phyloP scores from a whole-genome alignment of 30 jellyfish, hydroid and myxozoan species.

The Sanderia malayensis region DNA sequence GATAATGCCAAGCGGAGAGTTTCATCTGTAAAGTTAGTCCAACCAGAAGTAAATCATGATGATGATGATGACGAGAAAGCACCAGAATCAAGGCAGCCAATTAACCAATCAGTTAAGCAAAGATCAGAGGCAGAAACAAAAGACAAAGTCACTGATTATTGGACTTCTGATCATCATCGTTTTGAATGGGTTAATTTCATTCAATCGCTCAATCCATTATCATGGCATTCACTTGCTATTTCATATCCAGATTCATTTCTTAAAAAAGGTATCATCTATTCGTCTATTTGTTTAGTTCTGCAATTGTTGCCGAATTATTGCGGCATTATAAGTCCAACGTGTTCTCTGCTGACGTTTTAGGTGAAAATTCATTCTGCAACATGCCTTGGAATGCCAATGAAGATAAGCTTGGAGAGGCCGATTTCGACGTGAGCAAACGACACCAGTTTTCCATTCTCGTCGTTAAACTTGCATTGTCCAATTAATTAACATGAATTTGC shows the following conservation, averaged over 20 bases:
- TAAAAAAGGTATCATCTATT: conserved; percentile 37
- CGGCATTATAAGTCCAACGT: background rate
- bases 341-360: background rate
- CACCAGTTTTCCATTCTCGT: no score
- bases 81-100: background rate
- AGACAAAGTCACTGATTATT: conserved; percentile 33
- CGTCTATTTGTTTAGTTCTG: no score
- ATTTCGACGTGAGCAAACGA: conserved; percentile 9
- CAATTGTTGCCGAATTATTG: no score
- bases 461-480: no score
- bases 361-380: conserved; percentile 10
- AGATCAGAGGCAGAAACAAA: conserved; percentile 1
- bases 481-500: no score
- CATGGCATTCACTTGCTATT: conserved; percentile 66
- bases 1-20: background rate
- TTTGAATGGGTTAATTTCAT: conserved; percentile 62
- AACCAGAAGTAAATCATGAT: background rate
- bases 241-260: conserved; percentile 51
- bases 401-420: conserved; percentile 30
- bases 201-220: conserved; percentile 40
- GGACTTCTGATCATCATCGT: conserved; percentile 66
- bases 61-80: background rate
- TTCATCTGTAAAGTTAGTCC: background rate
- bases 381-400: conserved; percentile 30
- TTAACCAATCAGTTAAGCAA: background rate